Conservation (phyloP, 2,888 invertebrate genomes). For the Apotomis betuletana region DNA sequence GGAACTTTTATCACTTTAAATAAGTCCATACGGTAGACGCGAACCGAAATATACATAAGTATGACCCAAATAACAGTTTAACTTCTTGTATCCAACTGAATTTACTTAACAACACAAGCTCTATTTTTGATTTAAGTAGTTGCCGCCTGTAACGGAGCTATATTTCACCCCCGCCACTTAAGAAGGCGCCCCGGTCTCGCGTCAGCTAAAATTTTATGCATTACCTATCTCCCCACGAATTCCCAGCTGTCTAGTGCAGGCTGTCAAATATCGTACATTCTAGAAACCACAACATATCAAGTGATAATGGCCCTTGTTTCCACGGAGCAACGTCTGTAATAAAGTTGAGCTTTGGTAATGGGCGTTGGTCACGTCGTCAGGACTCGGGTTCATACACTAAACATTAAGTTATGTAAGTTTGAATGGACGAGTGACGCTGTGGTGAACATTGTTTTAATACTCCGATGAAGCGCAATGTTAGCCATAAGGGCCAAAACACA, state of each 20-base stretch:
- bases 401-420: too few species aligned
- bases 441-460: too few species aligned
- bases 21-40: too few species aligned
- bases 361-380: too few species aligned
- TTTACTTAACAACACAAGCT: slow-evolving; percentile 10
- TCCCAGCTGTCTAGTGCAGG: slow-evolving; percentile 53
- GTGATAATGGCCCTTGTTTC: slow-evolving; percentile 1
- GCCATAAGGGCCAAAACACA: too few species aligned
- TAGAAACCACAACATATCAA: slow-evolving; percentile 31
- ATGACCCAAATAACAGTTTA: background rate
- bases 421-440: too few species aligned
- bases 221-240: slow-evolving; percentile 54
- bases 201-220: slow-evolving; percentile 60
- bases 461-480: too few species aligned
- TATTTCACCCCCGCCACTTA: slow-evolving; percentile 46
- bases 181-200: slow-evolving; percentile 46
- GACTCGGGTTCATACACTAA: too few species aligned
- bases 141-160: slow-evolving; percentile 36
- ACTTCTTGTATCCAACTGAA: background rate
- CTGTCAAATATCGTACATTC: slow-evolving; percentile 52
- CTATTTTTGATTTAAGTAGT: slow-evolving; percentile 2
- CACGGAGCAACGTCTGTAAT: background rate
- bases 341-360: background rate
- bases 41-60: too few species aligned
- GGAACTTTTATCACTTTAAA: too few species aligned